These are phyloP conservation scores for Drosophila serrata DNA, from an alignment of 1,140 invertebrate species.

Conservation along the genomic window DNA sequence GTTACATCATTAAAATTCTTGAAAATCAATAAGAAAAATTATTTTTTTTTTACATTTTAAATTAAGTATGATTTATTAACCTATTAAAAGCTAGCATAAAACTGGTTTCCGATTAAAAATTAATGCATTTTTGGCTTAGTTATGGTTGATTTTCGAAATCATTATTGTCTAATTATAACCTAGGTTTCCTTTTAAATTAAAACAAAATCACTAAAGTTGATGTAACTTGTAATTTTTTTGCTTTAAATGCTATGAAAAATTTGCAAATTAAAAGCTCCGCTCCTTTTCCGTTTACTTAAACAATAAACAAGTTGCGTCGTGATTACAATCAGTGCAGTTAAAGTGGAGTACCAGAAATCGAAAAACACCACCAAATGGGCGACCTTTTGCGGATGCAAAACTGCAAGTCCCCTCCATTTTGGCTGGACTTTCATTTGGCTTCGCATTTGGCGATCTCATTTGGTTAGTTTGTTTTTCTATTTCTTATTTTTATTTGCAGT, in stretches of 20 bases:
- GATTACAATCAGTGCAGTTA: constrained; percentile 25
- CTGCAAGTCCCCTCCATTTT: background rate
- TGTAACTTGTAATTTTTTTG: background rate
- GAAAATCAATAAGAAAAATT: no score
- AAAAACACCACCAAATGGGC: constrained; percentile 2
- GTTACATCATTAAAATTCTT: no score
- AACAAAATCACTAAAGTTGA: no score
- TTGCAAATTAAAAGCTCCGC: background rate
- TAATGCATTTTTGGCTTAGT: background rate
- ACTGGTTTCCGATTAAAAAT: background rate
- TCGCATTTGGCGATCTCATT: constrained; percentile 4
- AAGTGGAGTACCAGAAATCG: constrained; percentile 14
- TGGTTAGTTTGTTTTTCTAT: background rate
- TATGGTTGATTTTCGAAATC: background rate
- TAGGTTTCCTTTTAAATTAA: background rate
- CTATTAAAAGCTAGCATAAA: background rate
- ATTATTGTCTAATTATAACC: background rate
- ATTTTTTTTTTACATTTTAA: no score
- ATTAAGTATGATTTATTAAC: no score
- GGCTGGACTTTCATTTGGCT: constrained; percentile 11
- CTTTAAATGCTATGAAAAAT: background rate
- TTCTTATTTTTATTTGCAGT: background rate
- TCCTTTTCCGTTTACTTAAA: background rate
- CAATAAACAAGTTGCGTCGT: constrained; percentile 25
- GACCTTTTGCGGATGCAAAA: constrained; percentile 37